A percentile compares a stretch with the other conserved stretches of the same genome.
These are phyloP conservation scores for Hanleya hanleyi DNA, from an alignment of 2,888 invertebrate genomes.

Conservation along the genomic window DNA sequence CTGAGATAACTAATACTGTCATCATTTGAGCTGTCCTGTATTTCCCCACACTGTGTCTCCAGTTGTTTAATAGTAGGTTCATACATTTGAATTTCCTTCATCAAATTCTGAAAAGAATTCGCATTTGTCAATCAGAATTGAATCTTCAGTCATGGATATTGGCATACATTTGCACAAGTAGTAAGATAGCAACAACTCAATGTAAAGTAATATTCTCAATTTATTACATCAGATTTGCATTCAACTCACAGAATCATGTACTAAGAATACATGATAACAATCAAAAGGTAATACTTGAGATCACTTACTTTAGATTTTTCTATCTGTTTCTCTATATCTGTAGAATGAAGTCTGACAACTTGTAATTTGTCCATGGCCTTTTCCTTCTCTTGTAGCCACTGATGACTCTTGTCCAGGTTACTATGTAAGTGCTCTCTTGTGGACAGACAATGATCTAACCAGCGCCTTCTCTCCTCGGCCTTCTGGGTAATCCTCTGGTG, in stretches of 20 bases:
- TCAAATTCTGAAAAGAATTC: background rate
- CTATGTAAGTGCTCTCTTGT: constrained; percentile 83
- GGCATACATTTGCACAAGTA: no score
- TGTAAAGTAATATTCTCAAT: no score
- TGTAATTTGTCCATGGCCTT: constrained; percentile 43
- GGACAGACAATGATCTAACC: constrained; percentile 79
- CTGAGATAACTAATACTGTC: no score
- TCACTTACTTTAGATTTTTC: constrained; percentile 79
- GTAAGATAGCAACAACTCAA: no score
- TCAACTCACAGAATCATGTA: no score
- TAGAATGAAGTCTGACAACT: constrained; percentile 78
- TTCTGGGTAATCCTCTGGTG: constrained; percentile 82
- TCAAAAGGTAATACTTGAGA: no score
- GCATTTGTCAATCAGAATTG: no score
- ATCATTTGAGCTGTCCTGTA: background rate
- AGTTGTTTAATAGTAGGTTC: background rate
- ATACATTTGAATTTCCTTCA: background rate
- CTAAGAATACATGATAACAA: no score
- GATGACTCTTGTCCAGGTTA: constrained; percentile 84
- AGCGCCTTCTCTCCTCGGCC: constrained; percentile 76
- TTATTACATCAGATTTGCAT: no score
- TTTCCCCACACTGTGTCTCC: background rate
- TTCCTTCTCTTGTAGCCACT: constrained; percentile 83
- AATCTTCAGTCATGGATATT: no score
- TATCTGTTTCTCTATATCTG: constrained; percentile 87